Conservation (phyloP, 1,140 invertebrate species). For the Arctopsyche grandis region DNA sequence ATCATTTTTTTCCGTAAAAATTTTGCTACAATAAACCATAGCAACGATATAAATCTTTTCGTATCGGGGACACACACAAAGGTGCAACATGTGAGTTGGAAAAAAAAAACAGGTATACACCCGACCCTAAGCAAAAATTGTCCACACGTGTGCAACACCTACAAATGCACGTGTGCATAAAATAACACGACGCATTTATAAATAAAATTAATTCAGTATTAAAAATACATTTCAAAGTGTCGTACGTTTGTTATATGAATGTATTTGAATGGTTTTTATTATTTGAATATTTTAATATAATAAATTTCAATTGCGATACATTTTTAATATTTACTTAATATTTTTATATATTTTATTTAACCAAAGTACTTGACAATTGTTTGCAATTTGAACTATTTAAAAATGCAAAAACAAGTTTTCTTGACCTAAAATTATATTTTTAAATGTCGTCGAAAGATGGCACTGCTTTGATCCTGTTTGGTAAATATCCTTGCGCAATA, state of each 20-base stretch:
- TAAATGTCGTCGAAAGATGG: not conserved
- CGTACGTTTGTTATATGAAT: too few relatives aligned
- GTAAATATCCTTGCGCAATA: not conserved
- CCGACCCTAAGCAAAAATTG: not conserved
- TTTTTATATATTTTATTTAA: too few relatives aligned
- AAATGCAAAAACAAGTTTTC: too few relatives aligned
- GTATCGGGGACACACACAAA: not conserved
- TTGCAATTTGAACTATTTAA: too few relatives aligned
- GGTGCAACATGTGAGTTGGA: not conserved
- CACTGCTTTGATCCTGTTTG: not conserved
- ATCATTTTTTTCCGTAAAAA: not conserved
- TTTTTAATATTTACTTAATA: too few relatives aligned
- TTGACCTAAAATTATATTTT: too few relatives aligned
- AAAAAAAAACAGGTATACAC: slow-evolving; percentile 21
- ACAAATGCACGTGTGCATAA: not conserved
- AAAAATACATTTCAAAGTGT: too few relatives aligned
- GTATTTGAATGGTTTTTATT: too few relatives aligned
- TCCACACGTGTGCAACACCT: slow-evolving; percentile 9
- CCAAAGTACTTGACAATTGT: too few relatives aligned
- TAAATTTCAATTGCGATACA: not conserved
- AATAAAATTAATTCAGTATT: not conserved
- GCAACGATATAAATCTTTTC: slow-evolving; percentile 2
- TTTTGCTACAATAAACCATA: slow-evolving; percentile 1
- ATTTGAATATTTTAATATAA: too few relatives aligned
- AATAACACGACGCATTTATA: not conserved